A percentile compares a stretch with the other conserved stretches of the same genome.
These are phyloP conservation scores for Pristis pectinata DNA, from an alignment of 2,797 vertebrate genomes.

Conservation along the genomic window DNA sequence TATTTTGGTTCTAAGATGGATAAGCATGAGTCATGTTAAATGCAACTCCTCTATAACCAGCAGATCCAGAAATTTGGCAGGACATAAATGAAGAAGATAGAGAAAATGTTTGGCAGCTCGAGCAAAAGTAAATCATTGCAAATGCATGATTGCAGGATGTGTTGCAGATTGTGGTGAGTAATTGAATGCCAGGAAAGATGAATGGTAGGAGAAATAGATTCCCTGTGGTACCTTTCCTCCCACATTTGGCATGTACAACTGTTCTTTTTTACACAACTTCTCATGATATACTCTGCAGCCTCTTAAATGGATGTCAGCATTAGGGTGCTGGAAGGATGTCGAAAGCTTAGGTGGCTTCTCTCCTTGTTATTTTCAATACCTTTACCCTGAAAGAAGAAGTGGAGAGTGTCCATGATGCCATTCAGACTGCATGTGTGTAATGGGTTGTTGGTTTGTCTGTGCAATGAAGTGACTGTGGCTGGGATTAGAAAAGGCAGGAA, in stretches of 20 bases:
- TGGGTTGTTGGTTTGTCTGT: neutral
- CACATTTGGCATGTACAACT: neutral
- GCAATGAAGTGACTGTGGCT: no score
- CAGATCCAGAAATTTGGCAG: neutral
- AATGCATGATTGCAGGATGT: neutral
- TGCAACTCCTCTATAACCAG: neutral
- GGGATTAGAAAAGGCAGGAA: neutral
- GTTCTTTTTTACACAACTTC: no score
- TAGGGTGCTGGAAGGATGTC: neutral
- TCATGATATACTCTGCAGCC: neutral
- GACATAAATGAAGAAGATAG: neutral
- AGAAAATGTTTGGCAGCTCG: neutral
- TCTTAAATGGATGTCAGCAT: neutral
- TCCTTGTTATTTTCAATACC: neutral
- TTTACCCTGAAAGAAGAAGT: neutral
- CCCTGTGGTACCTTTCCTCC: neutral
- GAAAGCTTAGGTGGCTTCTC: neutral
- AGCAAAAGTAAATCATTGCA: neutral
- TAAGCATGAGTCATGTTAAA: neutral
- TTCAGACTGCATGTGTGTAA: neutral
- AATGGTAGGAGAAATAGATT: neutral
- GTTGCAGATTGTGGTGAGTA: neutral
- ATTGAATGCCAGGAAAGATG: neutral
- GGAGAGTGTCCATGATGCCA: neutral
- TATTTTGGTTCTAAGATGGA: neutral